Evolutionary conservation across 1,140 invertebrate species (phyloP), one percentile per base, ranked within the genome.

Genomic region (Notospermus geniculatus): DNA sequence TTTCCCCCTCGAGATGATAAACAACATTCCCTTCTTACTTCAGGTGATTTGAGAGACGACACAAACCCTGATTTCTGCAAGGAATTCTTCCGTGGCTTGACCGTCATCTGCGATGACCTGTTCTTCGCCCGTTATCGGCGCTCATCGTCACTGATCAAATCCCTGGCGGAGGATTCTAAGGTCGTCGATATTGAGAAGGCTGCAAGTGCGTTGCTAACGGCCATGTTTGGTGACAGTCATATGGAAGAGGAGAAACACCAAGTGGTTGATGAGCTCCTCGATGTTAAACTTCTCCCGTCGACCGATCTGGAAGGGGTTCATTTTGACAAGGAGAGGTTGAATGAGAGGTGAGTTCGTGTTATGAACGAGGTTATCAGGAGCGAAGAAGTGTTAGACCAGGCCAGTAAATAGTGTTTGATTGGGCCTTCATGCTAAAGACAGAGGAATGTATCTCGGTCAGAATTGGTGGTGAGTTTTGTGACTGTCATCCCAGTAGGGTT

Each of bases 91-190:
- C 66, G 68, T 23, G 77, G 75, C 9, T 62, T 78, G 60, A 66
- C 75, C n/a, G 77, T 77, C 23, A 66, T 79, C 28, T 76, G 76
- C 67, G 72, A 77, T 55, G 75, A 78, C 58, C 64, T 79, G 29
- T 79, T 79, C 75, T 78, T 79, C 45, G 66, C 77, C 2, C 69
- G 76, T 15, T 75, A 74, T 64, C 65, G 61, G 1, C 65, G 67
- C 2, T 62, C 66, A 5, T 63, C 67, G 0, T 57, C 60, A 9
- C 28, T 65, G 4, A 63, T 69, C 0, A 28, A 63, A 15, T 59
- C 67, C 2, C 32, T 67, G 0, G 52, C 60, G 43, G 64, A 63
- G 25, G 55, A 62, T 15, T 62, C 68, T 45, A 53, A 25, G 25
- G 22, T 32, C 22, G 57, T 39, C 4, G 66, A 60, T 54, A 63